Evolutionary conservation across 2,888 invertebrate genomes (phyloP).

Genomic region (Auanema sp.): DNA sequence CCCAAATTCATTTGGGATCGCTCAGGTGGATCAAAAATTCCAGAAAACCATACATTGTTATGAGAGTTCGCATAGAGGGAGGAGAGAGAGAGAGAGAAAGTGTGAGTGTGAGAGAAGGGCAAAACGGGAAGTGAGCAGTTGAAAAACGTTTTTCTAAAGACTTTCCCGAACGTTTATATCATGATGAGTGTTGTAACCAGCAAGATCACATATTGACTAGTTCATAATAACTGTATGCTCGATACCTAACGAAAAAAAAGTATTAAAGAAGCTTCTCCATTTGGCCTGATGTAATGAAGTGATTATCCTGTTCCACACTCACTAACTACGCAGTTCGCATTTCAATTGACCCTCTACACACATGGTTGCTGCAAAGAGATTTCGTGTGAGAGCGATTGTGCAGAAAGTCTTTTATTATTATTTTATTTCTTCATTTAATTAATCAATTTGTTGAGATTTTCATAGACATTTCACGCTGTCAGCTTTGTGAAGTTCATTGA

Average conservation of each 20-base stretch:
- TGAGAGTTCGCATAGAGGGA: neutral
- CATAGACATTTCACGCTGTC: too few relatives aligned
- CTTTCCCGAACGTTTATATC: too few relatives aligned
- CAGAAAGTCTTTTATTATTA: slow-evolving; percentile 3
- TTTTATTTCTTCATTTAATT: too few relatives aligned
- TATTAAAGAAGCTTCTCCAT: slow-evolving; percentile 7
- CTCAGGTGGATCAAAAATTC: slow-evolving; percentile 1
- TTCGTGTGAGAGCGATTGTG: slow-evolving; percentile 9
- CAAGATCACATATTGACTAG: too few relatives aligned
- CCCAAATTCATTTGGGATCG: slow-evolving; percentile 9
- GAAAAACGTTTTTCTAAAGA: too few relatives aligned
- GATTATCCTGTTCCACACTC: slow-evolving; percentile 8
- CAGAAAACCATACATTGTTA: slow-evolving; percentile 6
- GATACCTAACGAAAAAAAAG: neutral
- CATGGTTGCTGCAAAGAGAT: neutral
- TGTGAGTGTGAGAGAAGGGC: too few relatives aligned
- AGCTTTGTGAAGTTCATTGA: too few relatives aligned
- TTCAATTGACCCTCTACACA: neutral
- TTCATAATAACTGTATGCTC: too few relatives aligned
- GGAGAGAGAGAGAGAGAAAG: too few relatives aligned
- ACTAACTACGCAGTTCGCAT: neutral
- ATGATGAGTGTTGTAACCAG: too few relatives aligned
- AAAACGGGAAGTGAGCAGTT: too few relatives aligned
- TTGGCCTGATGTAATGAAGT: neutral
- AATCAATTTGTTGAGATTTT: too few relatives aligned